A percentile compares a stretch with the other conserved stretches of the same genome.
Evolutionary conservation across 2,113 vertebrate species (phyloP).

Genomic region (Epinephelus fuscoguttatus): DNA sequence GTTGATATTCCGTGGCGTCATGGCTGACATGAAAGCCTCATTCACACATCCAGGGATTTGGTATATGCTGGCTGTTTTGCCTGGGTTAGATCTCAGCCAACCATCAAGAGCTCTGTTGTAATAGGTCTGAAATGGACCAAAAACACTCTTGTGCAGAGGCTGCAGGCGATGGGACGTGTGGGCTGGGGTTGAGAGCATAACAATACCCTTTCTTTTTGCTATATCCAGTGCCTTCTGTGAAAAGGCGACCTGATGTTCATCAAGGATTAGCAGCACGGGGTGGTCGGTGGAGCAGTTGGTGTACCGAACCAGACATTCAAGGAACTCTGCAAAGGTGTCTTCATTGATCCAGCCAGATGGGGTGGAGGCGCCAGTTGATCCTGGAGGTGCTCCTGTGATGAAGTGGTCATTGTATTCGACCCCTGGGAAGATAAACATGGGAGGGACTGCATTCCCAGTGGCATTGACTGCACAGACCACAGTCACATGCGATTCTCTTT

Average conservation of each 20-base stretch:
- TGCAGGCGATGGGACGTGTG: slow-evolving; percentile 58
- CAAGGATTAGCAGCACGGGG: slow-evolving; percentile 51
- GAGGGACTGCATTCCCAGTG: slow-evolving; percentile 42
- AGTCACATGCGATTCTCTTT: slow-evolving; percentile 18
- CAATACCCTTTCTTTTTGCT: slow-evolving; percentile 43
- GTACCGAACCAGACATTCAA: slow-evolving; percentile 47
- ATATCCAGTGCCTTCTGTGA: slow-evolving; percentile 18
- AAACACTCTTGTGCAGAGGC: slow-evolving; percentile 40
- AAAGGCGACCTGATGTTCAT: slow-evolving; percentile 41
- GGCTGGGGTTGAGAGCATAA: slow-evolving; percentile 52
- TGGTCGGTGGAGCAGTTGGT: slow-evolving; percentile 40
- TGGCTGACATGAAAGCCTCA: slow-evolving; percentile 42
- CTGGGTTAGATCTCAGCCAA: slow-evolving; percentile 35
- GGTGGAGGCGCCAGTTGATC: slow-evolving; percentile 38
- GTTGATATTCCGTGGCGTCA: no score
- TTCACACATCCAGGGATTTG: slow-evolving; percentile 41
- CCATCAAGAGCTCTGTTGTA: slow-evolving; percentile 37
- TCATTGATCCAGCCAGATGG: slow-evolving; percentile 56
- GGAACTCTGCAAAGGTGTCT: slow-evolving; percentile 42
- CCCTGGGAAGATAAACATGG: slow-evolving; percentile 48
- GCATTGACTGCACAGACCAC: slow-evolving; percentile 59
- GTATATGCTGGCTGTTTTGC: slow-evolving; percentile 40
- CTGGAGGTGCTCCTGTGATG: slow-evolving; percentile 38
- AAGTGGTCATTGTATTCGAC: slow-evolving; percentile 45
- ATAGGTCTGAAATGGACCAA: slow-evolving; percentile 38